Evolutionary conservation across 2,797 vertebrate genomes (phyloP), one percentile per base, ranked within the genome.

Genomic region (Emys orbicularis): DNA sequence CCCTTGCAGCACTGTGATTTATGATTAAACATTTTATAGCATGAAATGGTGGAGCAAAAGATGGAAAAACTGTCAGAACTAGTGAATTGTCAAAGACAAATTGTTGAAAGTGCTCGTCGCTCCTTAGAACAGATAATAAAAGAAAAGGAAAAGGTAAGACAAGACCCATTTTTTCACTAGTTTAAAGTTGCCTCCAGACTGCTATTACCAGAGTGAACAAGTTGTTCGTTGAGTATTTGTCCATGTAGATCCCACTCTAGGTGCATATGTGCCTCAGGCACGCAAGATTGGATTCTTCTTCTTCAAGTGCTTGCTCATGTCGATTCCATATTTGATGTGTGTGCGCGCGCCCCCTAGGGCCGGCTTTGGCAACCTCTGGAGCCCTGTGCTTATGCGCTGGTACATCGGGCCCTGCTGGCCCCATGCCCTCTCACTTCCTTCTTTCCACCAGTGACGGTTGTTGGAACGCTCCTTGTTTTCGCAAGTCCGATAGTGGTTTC

Each of bases 121-220:
- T 98, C 98, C 76, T 96, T 99, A 97, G 99, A 99, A 96, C 99
- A 99, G 97, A 99, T 99, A 97, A 97, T 99, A 83, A 99, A 99
- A 90, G 98, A 99, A 92, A 99, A 98, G 89, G 99, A 99, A 90
- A 99, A 99, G 99, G 99, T 99, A 87, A 95, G 56, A 31, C 12
- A 37, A 79, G 44, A 80, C 84, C 12, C 59, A 31, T 9, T 57
- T 80, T 34, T 76, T 16, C 49, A 27, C 4, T 6, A 16, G 80
- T 89, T 92, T 92, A 15, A 29, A 29, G 80, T 61, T 52, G 0
- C 12, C 27, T 29, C 27, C 31, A 79, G 29, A 31, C 50, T 47
- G 47, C 29, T 52, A 2, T 79, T 79, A 18, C 31, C 8, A 19
- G 7, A 41, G 37, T 25, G 68, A 74, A 12, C 18, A 74, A 74